Percentiles rank a stretch among this genome's conserved stretches.
Conservation (phyloP, 2,113 vertebrate species). For the Chionodraco myersi region DNA sequence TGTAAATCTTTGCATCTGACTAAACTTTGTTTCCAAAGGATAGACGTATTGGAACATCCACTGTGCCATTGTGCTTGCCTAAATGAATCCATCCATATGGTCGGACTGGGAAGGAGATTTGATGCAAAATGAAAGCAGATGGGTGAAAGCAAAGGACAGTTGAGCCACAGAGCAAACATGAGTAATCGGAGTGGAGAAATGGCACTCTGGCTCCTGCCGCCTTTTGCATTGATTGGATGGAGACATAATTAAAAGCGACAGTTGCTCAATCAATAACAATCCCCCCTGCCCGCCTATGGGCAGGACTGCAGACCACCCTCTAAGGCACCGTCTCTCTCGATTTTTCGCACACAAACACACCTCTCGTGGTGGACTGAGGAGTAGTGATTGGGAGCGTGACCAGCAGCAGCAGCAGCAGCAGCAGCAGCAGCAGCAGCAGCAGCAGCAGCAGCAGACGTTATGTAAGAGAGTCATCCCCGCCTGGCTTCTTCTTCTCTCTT, state of each 20-base stretch:
- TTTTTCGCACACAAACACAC: background rate
- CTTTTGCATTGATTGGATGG: slow-evolving; percentile 66
- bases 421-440: background rate
- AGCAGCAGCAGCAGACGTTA: slow-evolving; percentile 53
- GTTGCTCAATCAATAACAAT: slow-evolving; percentile 67
- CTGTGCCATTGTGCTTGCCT: slow-evolving; percentile 8
- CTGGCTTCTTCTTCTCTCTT: slow-evolving; percentile 15
- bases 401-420: background rate
- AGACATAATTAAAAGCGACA: slow-evolving; percentile 70
- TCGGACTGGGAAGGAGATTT: background rate
- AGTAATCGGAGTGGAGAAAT: slow-evolving; percentile 65
- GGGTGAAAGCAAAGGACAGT: slow-evolving; percentile 36
- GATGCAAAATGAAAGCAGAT: slow-evolving; percentile 25
- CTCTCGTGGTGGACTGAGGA: slow-evolving; percentile 31
- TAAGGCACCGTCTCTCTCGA: slow-evolving; percentile 21
- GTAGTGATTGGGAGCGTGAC: slow-evolving; percentile 46
- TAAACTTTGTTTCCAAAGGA: background rate
- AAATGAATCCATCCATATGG: slow-evolving; percentile 5
- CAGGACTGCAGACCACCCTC: slow-evolving; percentile 44
- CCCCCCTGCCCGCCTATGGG: slow-evolving; percentile 8
- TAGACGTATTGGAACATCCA: background rate
- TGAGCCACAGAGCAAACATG: slow-evolving; percentile 53
- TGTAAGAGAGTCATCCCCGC: slow-evolving; percentile 52
- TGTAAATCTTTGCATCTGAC: background rate
- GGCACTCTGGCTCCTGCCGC: slow-evolving; percentile 61